phyloP scores from a whole-genome alignment of 2,888 invertebrate genomes.

The Cantharis lateralis region DNA sequence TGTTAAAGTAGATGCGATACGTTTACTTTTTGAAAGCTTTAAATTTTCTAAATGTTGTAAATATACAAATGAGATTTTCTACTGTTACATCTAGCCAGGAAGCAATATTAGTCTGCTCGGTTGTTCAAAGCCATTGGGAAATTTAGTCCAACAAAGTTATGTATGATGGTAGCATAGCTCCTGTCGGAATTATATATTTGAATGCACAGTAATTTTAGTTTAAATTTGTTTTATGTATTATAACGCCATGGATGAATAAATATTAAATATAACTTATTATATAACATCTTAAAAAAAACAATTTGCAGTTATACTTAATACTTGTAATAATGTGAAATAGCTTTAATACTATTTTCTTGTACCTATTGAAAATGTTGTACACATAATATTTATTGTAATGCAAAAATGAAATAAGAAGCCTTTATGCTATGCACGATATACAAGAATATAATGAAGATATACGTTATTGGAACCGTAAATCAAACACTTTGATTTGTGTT shows the following conservation, averaged over 20 bases:
- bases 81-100: constrained; percentile 25
- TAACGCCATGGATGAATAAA: constrained; percentile 16
- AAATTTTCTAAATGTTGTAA: constrained; percentile 27
- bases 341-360: no score
- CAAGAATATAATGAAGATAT: constrained; percentile 48
- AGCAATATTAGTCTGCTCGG: constrained; percentile 27
- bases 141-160: constrained; percentile 29
- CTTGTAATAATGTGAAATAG: not conserved
- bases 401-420: constrained; percentile 19
- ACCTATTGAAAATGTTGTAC: not conserved
- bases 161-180: constrained; percentile 23
- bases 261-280: constrained; percentile 13
- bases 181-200: constrained; percentile 25
- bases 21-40: constrained; percentile 17
- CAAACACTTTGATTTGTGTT: constrained; percentile 51
- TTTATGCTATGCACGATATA: constrained; percentile 20
- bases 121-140: constrained; percentile 28
- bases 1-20: not conserved
- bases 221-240: constrained; percentile 27
- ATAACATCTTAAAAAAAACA: not conserved
- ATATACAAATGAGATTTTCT: constrained; percentile 27
- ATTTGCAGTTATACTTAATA: not conserved
- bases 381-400: not conserved
- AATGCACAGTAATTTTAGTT: constrained; percentile 23
- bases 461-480: constrained; percentile 52